Evolutionary conservation across 2,797 vertebrate genomes (phyloP).

Genomic region (Spea hammondii): DNA sequence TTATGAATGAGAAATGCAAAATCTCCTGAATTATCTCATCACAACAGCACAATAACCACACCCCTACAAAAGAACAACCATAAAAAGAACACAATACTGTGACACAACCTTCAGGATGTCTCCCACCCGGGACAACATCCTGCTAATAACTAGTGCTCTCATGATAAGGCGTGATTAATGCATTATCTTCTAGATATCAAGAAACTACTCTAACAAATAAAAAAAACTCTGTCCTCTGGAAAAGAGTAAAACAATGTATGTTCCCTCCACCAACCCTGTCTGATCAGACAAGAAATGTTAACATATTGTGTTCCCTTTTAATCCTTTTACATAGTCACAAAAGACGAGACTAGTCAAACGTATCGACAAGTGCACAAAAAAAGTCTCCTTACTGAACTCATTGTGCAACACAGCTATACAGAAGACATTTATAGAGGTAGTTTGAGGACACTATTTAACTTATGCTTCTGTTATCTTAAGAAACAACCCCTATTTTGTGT

Average conservation of each 20-base stretch:
- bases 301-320: neutral
- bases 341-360: too few species aligned
- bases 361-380: too few species aligned
- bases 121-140: conserved; percentile 6
- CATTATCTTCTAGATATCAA: conserved; percentile 5
- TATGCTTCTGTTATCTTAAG: too few species aligned
- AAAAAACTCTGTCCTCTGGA: neutral
- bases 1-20: conserved; percentile 1
- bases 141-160: neutral
- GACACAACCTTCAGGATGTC: conserved; percentile 6
- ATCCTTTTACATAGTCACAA: too few species aligned
- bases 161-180: conserved; percentile 3
- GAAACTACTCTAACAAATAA: neutral
- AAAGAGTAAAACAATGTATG: neutral
- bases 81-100: conserved; percentile 13
- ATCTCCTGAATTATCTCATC: neutral
- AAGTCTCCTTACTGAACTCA: too few species aligned
- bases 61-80: conserved; percentile 4
- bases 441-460: too few species aligned
- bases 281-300: neutral
- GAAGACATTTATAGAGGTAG: too few species aligned
- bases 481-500: too few species aligned
- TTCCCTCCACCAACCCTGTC: neutral
- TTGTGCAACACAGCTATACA: too few species aligned
- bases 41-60: neutral